A percentile compares a stretch with the other conserved stretches of the same genome.
Conservation (phyloP, 2,113 vertebrate species). For the Nesogale talazaci region DNA sequence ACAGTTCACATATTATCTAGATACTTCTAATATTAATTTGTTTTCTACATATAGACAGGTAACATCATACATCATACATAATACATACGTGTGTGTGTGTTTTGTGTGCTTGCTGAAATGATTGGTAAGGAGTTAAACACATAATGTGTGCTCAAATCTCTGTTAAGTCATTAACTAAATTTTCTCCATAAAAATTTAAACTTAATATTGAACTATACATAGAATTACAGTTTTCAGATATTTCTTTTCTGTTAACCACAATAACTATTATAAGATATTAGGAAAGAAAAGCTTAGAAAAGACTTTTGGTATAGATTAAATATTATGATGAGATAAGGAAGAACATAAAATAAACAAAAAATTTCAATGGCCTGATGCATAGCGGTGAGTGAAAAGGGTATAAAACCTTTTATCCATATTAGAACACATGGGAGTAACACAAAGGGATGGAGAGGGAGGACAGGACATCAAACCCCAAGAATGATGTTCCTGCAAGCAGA, state of each 20-base stretch:
- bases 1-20: not conserved
- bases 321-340: not conserved
- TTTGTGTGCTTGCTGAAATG: not conserved
- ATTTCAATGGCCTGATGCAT: not conserved
- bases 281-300: not conserved
- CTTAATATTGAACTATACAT: not conserved
- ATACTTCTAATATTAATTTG: not conserved
- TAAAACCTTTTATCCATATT: too few species aligned
- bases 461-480: too few species aligned
- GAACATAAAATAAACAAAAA: not conserved
- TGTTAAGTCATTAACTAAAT: not conserved
- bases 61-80: too few species aligned
- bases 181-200: not conserved
- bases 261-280: not conserved
- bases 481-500: too few species aligned
- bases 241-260: not conserved
- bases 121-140: not conserved
- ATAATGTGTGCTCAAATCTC: not conserved
- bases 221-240: not conserved
- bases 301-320: not conserved
- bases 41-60: not conserved
- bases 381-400: not conserved
- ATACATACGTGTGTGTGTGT: not conserved
- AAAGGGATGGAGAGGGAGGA: too few species aligned
- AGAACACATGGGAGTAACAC: too few species aligned